Conservation (phyloP, 2,113 vertebrate species). For the Nymphicus hollandicus region DNA sequence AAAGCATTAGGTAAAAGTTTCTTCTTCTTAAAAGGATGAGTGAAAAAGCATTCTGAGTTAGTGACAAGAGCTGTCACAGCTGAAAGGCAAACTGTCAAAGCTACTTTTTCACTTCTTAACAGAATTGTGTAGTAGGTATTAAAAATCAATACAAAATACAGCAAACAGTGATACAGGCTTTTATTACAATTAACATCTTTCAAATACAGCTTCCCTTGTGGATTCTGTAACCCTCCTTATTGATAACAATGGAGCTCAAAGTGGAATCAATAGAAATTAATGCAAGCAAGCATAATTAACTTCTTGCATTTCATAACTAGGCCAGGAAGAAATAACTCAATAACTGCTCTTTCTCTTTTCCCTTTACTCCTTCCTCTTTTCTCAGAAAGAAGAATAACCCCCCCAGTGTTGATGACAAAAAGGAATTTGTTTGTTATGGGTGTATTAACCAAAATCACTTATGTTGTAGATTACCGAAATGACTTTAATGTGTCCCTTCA, state of each 20-base stretch:
- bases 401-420: neutral
- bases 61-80: neutral
- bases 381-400: neutral
- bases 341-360: neutral
- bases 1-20: conserved; percentile 84
- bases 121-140: neutral
- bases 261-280: neutral
- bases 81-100: neutral
- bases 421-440: neutral
- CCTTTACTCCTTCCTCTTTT: neutral
- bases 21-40: neutral
- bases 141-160: neutral
- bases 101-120: neutral
- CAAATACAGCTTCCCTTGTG: neutral
- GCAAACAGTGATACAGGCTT: neutral
- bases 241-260: neutral
- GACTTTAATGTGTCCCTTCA: neutral
- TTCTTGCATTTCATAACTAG: neutral
- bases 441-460: neutral
- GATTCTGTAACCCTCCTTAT: neutral
- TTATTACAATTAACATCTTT: neutral
- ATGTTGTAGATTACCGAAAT: neutral
- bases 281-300: neutral
- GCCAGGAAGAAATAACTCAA: neutral
- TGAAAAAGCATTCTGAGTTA: neutral